Percentiles rank a stretch among this genome's conserved stretches.
Evolutionary conservation across 2,113 vertebrate genomes (phyloP).

Genomic region (Triplophysa siluroides): DNA sequence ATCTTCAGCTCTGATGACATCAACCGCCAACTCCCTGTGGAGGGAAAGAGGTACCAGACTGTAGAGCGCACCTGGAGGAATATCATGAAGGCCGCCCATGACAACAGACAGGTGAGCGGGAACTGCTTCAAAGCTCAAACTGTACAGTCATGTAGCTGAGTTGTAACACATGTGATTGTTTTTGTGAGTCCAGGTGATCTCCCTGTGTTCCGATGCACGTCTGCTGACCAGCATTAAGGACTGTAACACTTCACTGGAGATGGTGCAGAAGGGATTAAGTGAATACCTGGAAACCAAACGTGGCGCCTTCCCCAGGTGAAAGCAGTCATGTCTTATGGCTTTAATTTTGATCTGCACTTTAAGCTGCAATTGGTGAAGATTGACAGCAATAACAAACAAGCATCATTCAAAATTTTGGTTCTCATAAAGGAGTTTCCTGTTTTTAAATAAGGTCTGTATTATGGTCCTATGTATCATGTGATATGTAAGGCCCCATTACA

Average conservation of each 20-base stretch:
- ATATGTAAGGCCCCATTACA: no score
- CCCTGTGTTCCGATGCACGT: constrained; percentile 78
- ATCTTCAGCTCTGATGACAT: constrained; percentile 94
- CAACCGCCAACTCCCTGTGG: constrained; percentile 83
- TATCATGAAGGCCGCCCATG: constrained; percentile 81
- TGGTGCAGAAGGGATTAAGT: constrained; percentile 88
- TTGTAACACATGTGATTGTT: not conserved
- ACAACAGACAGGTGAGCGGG: constrained; percentile 77
- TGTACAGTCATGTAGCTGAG: no score
- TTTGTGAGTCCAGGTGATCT: constrained; percentile 78
- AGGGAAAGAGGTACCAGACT: constrained; percentile 81
- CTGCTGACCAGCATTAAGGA: constrained; percentile 78
- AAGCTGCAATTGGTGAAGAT: not conserved
- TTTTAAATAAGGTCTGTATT: no score
- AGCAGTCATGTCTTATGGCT: not conserved
- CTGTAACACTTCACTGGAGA: constrained; percentile 81
- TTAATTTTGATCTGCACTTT: no score
- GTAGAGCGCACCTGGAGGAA: constrained; percentile 84
- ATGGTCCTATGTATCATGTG: no score
- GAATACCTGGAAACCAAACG: constrained; percentile 89
- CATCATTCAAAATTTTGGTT: no score
- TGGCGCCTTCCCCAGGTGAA: constrained; percentile 81
- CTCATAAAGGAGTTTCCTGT: no score
- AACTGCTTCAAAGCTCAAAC: not conserved
- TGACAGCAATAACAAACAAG: no score